Evolutionary conservation across 30 jellyfish, hydroid and myxozoan genomes (phyloP).

Genomic region (Phacellophora camtschatica): DNA sequence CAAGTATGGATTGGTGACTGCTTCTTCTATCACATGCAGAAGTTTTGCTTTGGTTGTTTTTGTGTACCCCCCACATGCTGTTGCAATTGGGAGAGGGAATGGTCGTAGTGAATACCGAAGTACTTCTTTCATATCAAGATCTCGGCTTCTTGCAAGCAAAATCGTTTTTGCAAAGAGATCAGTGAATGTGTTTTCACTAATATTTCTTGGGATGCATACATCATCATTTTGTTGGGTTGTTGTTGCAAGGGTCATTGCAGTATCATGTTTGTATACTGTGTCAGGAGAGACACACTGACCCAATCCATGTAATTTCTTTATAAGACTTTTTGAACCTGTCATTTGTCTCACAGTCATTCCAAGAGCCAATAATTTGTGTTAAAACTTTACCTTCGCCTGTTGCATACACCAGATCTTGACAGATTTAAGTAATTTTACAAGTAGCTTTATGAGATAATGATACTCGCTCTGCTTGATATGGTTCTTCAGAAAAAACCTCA

Average conservation of each 20-base stretch:
- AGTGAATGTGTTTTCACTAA: background rate
- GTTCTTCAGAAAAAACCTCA: conserved; percentile 28
- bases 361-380: conserved; percentile 50
- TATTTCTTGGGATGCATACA: background rate
- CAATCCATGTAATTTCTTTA: conserved; percentile 18
- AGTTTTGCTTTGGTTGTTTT: conserved; percentile 29
- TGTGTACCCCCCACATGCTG: conserved; percentile 14
- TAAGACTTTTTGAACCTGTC: conserved; percentile 7
- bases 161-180: conserved; percentile 56
- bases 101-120: conserved; percentile 13
- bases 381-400: conserved; percentile 28
- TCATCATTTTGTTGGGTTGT: background rate
- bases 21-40: conserved; percentile 18
- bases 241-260: conserved; percentile 21
- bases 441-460: background rate
- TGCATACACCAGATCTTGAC: conserved; percentile 57
- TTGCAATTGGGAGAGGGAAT: conserved; percentile 21
- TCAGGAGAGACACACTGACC: conserved; percentile 39
- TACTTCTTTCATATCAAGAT: conserved; percentile 55
- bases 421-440: conserved; percentile 1
- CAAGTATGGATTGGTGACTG: background rate
- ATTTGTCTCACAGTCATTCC: conserved; percentile 54
- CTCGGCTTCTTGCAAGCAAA: conserved; percentile 45
- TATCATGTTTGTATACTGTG: conserved; percentile 11
- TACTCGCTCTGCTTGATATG: background rate